These are phyloP conservation scores for Euclidia mi DNA, from an alignment of 2,888 invertebrate genomes.

Conservation along the genomic window DNA sequence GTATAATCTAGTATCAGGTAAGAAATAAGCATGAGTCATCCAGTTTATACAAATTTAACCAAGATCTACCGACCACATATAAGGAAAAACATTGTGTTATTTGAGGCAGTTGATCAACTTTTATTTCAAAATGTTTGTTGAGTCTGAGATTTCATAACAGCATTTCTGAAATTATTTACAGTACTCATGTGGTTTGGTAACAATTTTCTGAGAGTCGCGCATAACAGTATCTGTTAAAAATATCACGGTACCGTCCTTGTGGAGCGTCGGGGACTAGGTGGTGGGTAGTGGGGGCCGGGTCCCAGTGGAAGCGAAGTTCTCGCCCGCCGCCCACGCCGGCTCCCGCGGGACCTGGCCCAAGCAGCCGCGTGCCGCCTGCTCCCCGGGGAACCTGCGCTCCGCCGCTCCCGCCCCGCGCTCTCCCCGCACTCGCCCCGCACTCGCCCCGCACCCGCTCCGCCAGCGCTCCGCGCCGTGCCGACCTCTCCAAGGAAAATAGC, in stretches of 20 bases:
- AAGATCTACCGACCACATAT: neutral
- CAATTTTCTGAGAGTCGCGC: slow-evolving; percentile 60
- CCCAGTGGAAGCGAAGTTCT: slow-evolving; percentile 84
- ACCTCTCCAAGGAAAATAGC: slow-evolving; percentile 80
- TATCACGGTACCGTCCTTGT: slow-evolving; percentile 78
- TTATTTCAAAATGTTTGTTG: slow-evolving; percentile 6
- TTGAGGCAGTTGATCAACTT: neutral
- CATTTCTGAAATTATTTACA: slow-evolving; percentile 34
- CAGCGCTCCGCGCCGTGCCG: slow-evolving; percentile 48
- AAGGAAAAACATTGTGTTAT: neutral
- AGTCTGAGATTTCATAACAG: slow-evolving; percentile 17
- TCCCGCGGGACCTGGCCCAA: slow-evolving; percentile 84
- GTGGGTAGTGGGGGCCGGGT: slow-evolving; percentile 73
- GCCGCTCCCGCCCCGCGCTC: slow-evolving; percentile 61
- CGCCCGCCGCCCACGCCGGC: slow-evolving; percentile 84
- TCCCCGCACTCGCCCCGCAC: slow-evolving; percentile 70
- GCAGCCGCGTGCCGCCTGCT: slow-evolving; percentile 84
- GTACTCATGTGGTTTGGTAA: slow-evolving; percentile 40
- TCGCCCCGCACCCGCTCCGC: slow-evolving; percentile 56
- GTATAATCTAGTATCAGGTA: no score
- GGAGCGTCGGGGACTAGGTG: slow-evolving; percentile 63
- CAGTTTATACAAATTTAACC: no score
- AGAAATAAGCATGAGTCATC: no score
- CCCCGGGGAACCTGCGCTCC: slow-evolving; percentile 74
- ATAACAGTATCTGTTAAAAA: slow-evolving; percentile 80